Evolutionary conservation across 2,113 vertebrate species (phyloP).

Genomic region (Gallinago paraguaiae): DNA sequence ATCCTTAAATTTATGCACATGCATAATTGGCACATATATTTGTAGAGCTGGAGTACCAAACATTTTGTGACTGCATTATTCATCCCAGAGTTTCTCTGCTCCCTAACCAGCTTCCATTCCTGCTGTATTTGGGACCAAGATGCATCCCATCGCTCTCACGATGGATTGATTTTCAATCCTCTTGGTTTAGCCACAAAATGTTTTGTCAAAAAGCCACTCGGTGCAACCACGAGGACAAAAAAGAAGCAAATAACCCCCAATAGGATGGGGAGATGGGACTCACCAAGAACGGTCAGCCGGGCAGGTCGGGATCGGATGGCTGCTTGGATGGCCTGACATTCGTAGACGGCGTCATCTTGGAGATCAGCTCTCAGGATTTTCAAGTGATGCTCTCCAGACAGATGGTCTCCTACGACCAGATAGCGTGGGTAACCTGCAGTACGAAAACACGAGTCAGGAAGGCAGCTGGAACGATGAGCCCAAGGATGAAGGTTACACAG

Average conservation of each 20-base stretch:
- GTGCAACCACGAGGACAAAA: rapidly evolving
- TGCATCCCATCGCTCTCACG: rapidly evolving
- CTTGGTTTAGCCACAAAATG: neutral
- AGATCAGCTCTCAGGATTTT: conserved; percentile 92
- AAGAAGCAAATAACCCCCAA: rapidly evolving
- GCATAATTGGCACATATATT: neutral
- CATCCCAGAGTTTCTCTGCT: neutral
- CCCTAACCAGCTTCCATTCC: neutral
- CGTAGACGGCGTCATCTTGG: conserved; percentile 92
- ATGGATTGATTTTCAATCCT: neutral
- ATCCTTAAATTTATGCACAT: neutral
- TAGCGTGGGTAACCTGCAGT: conserved; percentile 93
- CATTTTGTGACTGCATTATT: neutral
- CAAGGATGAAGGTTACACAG: neutral
- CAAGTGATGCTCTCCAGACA: conserved; percentile 92
- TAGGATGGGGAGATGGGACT: neutral
- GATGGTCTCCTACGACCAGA: conserved; percentile 92
- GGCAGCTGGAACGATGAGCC: rapidly evolving
- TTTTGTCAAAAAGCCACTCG: neutral
- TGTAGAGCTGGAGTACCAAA: neutral
- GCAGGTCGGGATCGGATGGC: conserved; percentile 94
- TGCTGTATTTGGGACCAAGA: neutral
- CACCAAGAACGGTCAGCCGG: conserved; percentile 93
- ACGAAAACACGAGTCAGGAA: neutral
- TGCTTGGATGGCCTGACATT: conserved; percentile 96